Conservation (phyloP, 2,888 invertebrate species). For the Andrena flavipes region DNA sequence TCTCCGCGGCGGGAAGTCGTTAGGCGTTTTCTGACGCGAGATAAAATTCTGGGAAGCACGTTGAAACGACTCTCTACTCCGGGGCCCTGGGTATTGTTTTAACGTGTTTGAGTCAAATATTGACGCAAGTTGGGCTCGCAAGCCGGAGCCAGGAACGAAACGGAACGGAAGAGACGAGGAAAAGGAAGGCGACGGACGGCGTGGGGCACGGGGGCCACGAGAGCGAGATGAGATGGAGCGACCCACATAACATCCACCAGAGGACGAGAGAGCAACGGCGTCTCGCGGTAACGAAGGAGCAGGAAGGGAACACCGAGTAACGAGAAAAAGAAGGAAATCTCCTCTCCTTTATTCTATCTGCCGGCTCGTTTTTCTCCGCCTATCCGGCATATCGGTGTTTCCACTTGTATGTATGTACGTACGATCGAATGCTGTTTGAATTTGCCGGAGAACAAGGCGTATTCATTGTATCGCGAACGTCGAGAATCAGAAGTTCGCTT, state of each 20-base stretch:
- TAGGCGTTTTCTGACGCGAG: slow-evolving; percentile 82
- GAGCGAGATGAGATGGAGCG: slow-evolving; percentile 77
- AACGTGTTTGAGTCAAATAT: slow-evolving; percentile 85
- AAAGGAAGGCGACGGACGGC: not conserved
- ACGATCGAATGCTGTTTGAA: not conserved
- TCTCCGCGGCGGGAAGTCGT: slow-evolving; percentile 76
- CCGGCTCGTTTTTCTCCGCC: slow-evolving; percentile 3
- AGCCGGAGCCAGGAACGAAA: slow-evolving; percentile 74
- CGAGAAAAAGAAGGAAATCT: slow-evolving; percentile 60
- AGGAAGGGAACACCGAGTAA: slow-evolving; percentile 41
- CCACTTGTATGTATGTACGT: no score
- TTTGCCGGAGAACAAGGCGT: not conserved
- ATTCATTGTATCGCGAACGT: not conserved
- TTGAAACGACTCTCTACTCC: slow-evolving; percentile 80
- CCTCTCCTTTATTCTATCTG: slow-evolving; percentile 20
- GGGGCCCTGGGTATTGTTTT: slow-evolving; percentile 83
- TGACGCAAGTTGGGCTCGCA: slow-evolving; percentile 83
- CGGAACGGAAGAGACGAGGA: slow-evolving; percentile 72
- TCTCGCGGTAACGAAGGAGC: slow-evolving; percentile 67
- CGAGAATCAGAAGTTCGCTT: not conserved
- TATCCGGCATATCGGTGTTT: not conserved
- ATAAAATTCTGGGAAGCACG: slow-evolving; percentile 84
- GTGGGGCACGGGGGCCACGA: slow-evolving; percentile 42
- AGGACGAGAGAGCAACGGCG: slow-evolving; percentile 43
- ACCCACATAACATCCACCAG: slow-evolving; percentile 80